Evolutionary conservation across 2,888 invertebrate genomes (phyloP).

Genomic region (Rhingia campestris): DNA sequence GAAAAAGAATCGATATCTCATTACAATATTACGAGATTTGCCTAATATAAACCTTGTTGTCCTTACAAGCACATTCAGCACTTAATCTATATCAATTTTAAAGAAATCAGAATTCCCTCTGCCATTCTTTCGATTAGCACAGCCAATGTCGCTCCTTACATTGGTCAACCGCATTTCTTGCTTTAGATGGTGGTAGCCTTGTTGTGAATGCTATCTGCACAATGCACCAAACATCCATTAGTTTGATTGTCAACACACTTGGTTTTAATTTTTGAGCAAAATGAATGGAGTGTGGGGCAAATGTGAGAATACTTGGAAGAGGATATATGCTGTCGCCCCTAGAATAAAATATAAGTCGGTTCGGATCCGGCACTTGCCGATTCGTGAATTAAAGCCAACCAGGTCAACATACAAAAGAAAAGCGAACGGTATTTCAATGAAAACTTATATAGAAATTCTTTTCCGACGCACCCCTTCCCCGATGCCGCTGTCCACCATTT

Average conservation of each 20-base stretch:
- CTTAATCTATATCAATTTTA: slow-evolving; percentile 37
- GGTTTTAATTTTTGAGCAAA: slow-evolving; percentile 59
- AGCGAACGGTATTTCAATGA: slow-evolving; percentile 51
- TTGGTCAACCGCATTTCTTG: slow-evolving; percentile 51
- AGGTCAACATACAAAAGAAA: slow-evolving; percentile 54
- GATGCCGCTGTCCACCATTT: slow-evolving; percentile 18
- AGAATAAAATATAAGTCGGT: slow-evolving; percentile 37
- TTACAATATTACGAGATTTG: slow-evolving; percentile 4
- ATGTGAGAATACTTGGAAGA: slow-evolving; percentile 41
- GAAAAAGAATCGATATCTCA: background rate
- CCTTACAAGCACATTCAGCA: background rate
- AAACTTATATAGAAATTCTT: slow-evolving; percentile 58
- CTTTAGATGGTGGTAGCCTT: slow-evolving; percentile 43
- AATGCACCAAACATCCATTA: slow-evolving; percentile 70
- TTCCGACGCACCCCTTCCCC: slow-evolving; percentile 34
- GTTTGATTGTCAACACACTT: slow-evolving; percentile 72
- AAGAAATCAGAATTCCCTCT: slow-evolving; percentile 39
- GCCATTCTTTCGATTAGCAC: slow-evolving; percentile 6
- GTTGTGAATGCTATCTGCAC: slow-evolving; percentile 45
- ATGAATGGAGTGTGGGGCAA: slow-evolving; percentile 33
- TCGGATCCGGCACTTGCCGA: slow-evolving; percentile 29
- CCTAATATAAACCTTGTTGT: background rate
- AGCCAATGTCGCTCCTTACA: slow-evolving; percentile 24
- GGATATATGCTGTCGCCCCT: slow-evolving; percentile 36
- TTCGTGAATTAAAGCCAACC: slow-evolving; percentile 63